Conservation (phyloP, 2,113 vertebrate species). For the Astur gentilis region DNA sequence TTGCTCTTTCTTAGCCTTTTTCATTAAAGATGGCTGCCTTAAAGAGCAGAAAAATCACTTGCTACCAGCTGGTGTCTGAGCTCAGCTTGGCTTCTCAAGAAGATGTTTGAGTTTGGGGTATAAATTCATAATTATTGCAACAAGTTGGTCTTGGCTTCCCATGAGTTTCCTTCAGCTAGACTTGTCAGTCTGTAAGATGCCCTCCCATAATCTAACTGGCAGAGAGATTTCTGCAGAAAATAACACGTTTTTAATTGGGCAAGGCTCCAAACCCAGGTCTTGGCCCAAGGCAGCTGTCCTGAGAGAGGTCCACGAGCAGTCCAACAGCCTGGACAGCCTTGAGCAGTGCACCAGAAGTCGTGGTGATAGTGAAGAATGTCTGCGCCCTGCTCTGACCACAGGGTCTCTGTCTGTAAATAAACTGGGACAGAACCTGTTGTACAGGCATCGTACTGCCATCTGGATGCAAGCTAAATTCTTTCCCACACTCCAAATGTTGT, state of each 20-base stretch:
- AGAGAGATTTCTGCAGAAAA: not conserved
- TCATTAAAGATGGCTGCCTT: not conserved
- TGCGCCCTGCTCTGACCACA: not conserved
- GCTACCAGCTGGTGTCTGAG: not conserved
- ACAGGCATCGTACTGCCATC: not conserved
- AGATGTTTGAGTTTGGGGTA: not conserved
- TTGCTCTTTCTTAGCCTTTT: not conserved
- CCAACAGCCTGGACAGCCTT: not conserved
- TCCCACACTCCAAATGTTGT: conserved; percentile 49
- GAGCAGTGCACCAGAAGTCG: not conserved
- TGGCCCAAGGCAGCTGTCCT: not conserved
- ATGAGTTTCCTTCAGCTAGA: not conserved
- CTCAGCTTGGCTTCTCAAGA: not conserved
- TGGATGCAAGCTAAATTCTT: not conserved
- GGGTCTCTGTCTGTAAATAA: not conserved
- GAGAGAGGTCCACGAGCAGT: too few relatives aligned
- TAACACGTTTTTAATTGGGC: not conserved
- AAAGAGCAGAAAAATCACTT: not conserved
- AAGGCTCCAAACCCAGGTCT: not conserved
- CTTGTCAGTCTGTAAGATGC: not conserved
- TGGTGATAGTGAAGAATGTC: rapidly evolving
- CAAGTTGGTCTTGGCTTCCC: not conserved
- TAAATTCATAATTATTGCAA: not conserved
- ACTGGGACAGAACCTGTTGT: not conserved
- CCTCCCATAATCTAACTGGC: not conserved